These are phyloP conservation scores for Chymomyza procnemis DNA, from an alignment of 2,888 invertebrate species.

Conservation along the genomic window DNA sequence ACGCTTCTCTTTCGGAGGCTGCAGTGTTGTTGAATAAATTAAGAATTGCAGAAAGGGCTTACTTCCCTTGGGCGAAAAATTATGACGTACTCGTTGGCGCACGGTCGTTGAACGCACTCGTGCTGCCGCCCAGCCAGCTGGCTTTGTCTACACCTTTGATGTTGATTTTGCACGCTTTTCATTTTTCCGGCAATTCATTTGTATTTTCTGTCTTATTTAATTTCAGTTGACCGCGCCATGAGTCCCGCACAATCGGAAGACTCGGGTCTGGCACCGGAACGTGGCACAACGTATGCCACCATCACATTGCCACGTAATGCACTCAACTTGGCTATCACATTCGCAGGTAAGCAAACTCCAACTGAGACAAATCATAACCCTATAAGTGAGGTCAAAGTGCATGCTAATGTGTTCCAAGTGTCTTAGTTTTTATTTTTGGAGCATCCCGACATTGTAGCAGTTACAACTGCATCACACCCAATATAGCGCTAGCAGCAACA, in stretches of 20 bases:
- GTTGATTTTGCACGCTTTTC: not conserved
- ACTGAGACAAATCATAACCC: not conserved
- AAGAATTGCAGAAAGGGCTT: constrained; percentile 39
- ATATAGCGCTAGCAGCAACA: not conserved
- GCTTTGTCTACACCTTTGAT: not conserved
- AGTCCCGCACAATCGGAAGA: constrained; percentile 79
- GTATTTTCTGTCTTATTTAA: constrained; percentile 15
- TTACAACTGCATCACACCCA: not conserved
- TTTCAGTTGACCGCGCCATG: constrained; percentile 78
- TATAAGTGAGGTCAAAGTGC: not conserved
- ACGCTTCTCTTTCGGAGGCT: constrained; percentile 20
- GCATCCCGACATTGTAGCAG: not conserved
- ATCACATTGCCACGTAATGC: constrained; percentile 78
- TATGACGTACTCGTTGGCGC: constrained; percentile 4
- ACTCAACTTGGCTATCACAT: constrained; percentile 77
- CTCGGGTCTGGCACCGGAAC: constrained; percentile 78
- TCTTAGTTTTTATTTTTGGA: not conserved
- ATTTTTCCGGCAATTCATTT: not conserved
- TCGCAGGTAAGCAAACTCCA: constrained; percentile 73
- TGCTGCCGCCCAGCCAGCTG: not conserved
- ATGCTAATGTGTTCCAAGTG: constrained; percentile 12
- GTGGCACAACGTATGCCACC: constrained; percentile 78
- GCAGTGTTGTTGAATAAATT: constrained; percentile 53
- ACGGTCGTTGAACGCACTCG: not conserved
- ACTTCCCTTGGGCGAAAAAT: constrained; percentile 29